phyloP scores from a whole-genome alignment of 2,113 vertebrate genomes.

The Meriones unguiculatus region DNA sequence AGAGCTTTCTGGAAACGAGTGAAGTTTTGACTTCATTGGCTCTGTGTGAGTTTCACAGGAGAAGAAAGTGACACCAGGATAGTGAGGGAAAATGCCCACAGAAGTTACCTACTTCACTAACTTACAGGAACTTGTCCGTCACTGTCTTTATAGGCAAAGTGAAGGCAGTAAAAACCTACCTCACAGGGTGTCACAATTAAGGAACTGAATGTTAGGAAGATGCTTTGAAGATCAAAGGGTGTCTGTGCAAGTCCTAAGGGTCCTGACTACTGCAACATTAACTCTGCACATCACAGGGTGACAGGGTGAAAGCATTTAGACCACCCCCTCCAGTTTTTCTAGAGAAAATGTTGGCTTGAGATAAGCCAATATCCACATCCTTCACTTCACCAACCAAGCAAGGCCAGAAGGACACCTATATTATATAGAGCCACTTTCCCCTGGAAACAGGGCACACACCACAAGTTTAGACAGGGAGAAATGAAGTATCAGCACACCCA shows the following conservation, averaged over 20 bases:
- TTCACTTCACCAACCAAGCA: neutral
- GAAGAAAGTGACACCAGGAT: neutral
- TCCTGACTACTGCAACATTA: neutral
- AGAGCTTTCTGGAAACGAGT: neutral
- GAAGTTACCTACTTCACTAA: neutral
- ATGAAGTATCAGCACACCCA: slow-evolving; percentile 40
- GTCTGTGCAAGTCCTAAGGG: neutral
- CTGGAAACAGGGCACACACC: neutral
- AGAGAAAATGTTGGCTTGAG: slow-evolving; percentile 21
- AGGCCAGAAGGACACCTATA: neutral
- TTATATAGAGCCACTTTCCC: neutral
- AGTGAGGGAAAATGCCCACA: neutral
- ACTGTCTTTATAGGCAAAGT: neutral
- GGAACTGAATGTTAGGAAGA: neutral
- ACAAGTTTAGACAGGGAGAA: slow-evolving; percentile 54
- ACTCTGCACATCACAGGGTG: neutral
- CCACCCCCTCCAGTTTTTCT: neutral
- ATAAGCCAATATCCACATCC: neutral
- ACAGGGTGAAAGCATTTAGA: neutral
- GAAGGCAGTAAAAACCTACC: slow-evolving; percentile 1
- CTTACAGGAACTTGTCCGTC: neutral
- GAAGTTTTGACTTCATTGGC: neutral
- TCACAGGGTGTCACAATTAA: neutral
- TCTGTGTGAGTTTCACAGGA: neutral
- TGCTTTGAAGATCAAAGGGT: slow-evolving; percentile 37